phyloP scores from a whole-genome alignment of 1,140 invertebrate species.

The Monochamus saltuarius region DNA sequence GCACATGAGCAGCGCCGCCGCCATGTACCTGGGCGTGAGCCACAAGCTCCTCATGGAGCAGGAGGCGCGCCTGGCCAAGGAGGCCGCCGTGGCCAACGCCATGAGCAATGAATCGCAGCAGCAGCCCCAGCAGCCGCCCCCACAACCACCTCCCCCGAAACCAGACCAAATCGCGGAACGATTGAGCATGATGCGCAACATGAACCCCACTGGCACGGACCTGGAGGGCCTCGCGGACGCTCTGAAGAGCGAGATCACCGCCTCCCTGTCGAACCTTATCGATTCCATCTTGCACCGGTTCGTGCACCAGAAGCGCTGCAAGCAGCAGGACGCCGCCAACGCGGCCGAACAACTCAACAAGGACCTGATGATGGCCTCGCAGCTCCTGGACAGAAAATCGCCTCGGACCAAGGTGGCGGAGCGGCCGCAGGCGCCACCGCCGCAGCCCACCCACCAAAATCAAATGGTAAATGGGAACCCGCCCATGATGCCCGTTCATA shows the following conservation, averaged over 20 bases:
- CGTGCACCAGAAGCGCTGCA: conserved; percentile 76
- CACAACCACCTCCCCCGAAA: conserved; percentile 53
- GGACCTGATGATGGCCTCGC: conserved; percentile 72
- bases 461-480: conserved; percentile 50
- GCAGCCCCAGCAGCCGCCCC: conserved; percentile 54
- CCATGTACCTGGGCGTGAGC: conserved; percentile 72
- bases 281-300: conserved; percentile 85
- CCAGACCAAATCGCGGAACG: conserved; percentile 59
- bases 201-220: conserved; percentile 67
- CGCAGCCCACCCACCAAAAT: conserved; percentile 46
- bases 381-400: conserved; percentile 80
- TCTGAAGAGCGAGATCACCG: conserved; percentile 85
- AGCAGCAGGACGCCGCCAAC: conserved; percentile 73
- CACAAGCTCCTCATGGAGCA: conserved; percentile 76
- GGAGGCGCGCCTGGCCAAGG: conserved; percentile 70
- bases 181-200: conserved; percentile 64
- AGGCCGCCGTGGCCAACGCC: conserved; percentile 59
- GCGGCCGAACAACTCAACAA: conserved; percentile 80
- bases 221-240: conserved; percentile 84
- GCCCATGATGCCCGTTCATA: conserved; percentile 44
- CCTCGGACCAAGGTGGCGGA: conserved; percentile 78
- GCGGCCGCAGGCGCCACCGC: conserved; percentile 57
- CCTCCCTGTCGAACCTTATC: conserved; percentile 80
- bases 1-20: conserved; percentile 66
- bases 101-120: conserved; percentile 49